A percentile compares a stretch with the other conserved stretches of the same genome.
These are phyloP conservation scores for Phoeniculus purpureus DNA, from an alignment of 2,797 vertebrate genomes.

Conservation along the genomic window DNA sequence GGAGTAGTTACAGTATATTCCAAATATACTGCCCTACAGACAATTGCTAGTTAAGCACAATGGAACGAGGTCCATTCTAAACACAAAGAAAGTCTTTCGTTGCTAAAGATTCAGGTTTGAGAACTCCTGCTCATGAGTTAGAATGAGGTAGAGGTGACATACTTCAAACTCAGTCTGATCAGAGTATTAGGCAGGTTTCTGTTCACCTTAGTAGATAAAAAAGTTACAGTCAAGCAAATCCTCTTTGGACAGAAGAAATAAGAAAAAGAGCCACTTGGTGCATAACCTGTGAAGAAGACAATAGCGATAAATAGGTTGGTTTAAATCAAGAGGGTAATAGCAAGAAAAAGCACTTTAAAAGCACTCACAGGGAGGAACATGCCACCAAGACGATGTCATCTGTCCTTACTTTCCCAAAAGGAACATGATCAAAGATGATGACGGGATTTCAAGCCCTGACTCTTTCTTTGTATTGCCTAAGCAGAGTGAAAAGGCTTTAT, in stretches of 20 bases:
- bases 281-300: background rate
- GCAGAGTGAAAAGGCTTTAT: slow-evolving; percentile 17
- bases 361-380: background rate
- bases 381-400: slow-evolving; percentile 55
- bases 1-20: background rate
- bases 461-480: slow-evolving; percentile 42
- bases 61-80: background rate
- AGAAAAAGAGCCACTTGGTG: background rate
- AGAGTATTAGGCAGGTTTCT: background rate
- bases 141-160: background rate
- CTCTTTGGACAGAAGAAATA: background rate
- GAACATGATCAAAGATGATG: slow-evolving; percentile 50
- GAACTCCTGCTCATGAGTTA: background rate
- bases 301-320: background rate
- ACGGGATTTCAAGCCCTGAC: slow-evolving; percentile 36
- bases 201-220: background rate
- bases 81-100: background rate
- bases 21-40: background rate
- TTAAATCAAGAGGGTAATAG: slow-evolving; percentile 39
- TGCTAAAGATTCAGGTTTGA: background rate
- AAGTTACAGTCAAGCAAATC: background rate
- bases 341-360: slow-evolving; percentile 48
- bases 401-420: slow-evolving; percentile 48
- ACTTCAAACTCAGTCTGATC: background rate
- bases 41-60: background rate